Conservation (phyloP, 1,140 invertebrate genomes). For the Sycobia sp. region DNA sequence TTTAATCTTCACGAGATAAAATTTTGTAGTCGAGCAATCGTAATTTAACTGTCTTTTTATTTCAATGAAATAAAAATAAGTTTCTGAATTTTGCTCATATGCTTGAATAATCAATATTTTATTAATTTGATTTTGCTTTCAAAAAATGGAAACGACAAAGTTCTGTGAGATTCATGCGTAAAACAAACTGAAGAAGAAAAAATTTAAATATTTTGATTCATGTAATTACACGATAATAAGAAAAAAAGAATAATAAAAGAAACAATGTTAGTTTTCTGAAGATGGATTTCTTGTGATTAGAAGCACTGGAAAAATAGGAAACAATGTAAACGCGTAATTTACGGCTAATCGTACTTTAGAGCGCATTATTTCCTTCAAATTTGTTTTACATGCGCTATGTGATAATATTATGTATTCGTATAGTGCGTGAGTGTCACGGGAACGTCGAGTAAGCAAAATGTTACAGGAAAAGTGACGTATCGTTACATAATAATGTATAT, state of each 20-base stretch:
- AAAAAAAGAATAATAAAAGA: conserved; percentile 6
- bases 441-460: conserved; percentile 15
- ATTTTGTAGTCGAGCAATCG: conserved; percentile 10
- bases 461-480: conserved; percentile 30
- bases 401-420: conserved; percentile 42
- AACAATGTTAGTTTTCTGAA: conserved; percentile 7
- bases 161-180: too few relatives aligned
- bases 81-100: too few relatives aligned
- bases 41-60: conserved; percentile 3
- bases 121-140: too few relatives aligned
- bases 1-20: too few relatives aligned
- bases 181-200: conserved; percentile 3
- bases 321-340: conserved; percentile 19
- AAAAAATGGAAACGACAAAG: too few relatives aligned
- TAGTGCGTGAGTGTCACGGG: conserved; percentile 4
- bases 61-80: too few relatives aligned
- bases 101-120: too few relatives aligned
- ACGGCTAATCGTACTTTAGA: conserved; percentile 31
- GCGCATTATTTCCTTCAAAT: conserved; percentile 32
- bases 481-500: conserved; percentile 40
- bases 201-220: conserved; percentile 24
- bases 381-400: conserved; percentile 44
- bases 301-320: neutral
- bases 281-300: neutral
- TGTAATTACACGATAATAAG: conserved; percentile 25